Percentiles rank a stretch among this genome's conserved stretches.
Conservation (phyloP, 2,888 invertebrate genomes). For the Drosophila anomalata region DNA sequence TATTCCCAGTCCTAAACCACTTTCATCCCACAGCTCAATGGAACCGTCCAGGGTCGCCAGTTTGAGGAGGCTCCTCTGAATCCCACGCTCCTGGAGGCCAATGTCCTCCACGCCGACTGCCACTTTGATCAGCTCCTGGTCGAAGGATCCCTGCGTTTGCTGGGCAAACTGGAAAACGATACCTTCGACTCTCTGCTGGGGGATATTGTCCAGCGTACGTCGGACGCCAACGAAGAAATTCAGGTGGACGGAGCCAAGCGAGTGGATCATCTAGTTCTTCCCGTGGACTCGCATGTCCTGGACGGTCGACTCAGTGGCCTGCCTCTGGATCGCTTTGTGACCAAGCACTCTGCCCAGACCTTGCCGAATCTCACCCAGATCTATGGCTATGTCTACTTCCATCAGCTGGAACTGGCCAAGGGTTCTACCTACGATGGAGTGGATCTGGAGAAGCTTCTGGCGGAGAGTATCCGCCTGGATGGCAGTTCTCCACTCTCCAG, state of each 20-base stretch:
- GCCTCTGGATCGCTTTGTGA: slow-evolving; percentile 84
- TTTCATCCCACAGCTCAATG: slow-evolving; percentile 84
- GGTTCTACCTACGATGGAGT: slow-evolving; percentile 83
- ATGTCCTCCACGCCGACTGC: slow-evolving; percentile 83
- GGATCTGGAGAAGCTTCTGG: slow-evolving; percentile 83
- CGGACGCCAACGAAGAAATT: slow-evolving; percentile 75
- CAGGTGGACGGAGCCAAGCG: slow-evolving; percentile 84
- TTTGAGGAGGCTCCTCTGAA: slow-evolving; percentile 84
- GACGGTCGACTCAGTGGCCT: slow-evolving; percentile 84
- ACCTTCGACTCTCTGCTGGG: slow-evolving; percentile 82
- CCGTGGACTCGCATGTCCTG: slow-evolving; percentile 82
- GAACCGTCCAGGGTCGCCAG: slow-evolving; percentile 84
- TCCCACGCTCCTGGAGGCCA: slow-evolving; percentile 84
- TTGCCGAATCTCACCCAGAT: slow-evolving; percentile 82
- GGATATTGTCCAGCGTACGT: slow-evolving; percentile 84
- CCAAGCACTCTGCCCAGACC: slow-evolving; percentile 84
- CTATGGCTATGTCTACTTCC: slow-evolving; percentile 84
- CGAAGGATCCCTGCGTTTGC: slow-evolving; percentile 84
- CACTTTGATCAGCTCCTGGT: slow-evolving; percentile 85
- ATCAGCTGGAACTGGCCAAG: slow-evolving; percentile 81
- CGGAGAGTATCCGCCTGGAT: slow-evolving; percentile 83
- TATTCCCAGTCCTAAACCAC: not conserved
- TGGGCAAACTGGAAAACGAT: slow-evolving; percentile 83
- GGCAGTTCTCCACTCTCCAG: slow-evolving; percentile 65
- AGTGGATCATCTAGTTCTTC: slow-evolving; percentile 83